Conservation (phyloP, 92 coral and sea anemone genomes). For the Heteractis magnifica region DNA sequence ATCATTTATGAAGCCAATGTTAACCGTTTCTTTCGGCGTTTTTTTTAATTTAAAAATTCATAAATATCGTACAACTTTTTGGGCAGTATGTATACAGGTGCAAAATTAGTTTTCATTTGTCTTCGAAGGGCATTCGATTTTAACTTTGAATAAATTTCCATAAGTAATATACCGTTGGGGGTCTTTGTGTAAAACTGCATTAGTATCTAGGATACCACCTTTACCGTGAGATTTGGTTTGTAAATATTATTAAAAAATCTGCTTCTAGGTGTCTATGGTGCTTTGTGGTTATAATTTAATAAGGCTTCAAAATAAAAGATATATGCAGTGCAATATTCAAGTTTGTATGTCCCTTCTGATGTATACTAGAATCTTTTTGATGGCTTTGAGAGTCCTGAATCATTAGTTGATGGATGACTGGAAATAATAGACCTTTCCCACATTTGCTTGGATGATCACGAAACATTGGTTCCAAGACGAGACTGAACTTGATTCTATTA, state of each 20-base stretch:
- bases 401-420: too few relatives aligned
- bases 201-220: conserved; percentile 11
- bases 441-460: too few relatives aligned
- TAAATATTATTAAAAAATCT: neutral
- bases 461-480: too few relatives aligned
- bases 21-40: neutral
- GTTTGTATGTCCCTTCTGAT: too few relatives aligned
- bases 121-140: neutral
- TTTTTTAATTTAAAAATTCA: neutral
- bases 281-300: too few relatives aligned
- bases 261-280: too few relatives aligned
- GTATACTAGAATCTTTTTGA: too few relatives aligned
- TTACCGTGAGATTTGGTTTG: neutral
- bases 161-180: neutral
- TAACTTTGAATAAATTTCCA: conserved; percentile 30
- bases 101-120: neutral
- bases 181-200: neutral
- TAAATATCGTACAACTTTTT: neutral
- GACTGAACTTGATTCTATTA: too few relatives aligned
- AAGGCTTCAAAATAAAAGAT: too few relatives aligned
- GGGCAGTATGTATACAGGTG: conserved; percentile 1
- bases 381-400: too few relatives aligned
- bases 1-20: neutral
- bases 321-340: too few relatives aligned
- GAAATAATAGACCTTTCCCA: too few relatives aligned